phyloP scores from a whole-genome alignment of 2,888 invertebrate genomes.

The Standfussiana lucernea region DNA sequence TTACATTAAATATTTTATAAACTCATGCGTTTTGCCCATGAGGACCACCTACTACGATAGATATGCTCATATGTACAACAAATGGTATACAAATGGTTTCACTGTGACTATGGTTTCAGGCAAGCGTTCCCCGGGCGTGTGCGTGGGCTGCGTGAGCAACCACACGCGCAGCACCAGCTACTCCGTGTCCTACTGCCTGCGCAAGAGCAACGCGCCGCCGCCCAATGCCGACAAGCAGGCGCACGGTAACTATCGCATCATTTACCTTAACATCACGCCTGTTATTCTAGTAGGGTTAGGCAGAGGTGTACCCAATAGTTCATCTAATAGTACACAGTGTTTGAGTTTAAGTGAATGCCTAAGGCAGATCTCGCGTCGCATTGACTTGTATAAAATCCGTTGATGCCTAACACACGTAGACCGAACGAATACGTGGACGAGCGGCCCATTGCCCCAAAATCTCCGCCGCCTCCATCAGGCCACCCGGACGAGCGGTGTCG shows the following conservation, averaged over 20 bases:
- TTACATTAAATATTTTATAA: no score
- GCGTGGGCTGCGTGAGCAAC: conserved; percentile 91
- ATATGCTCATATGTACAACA: no score
- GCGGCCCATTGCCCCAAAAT: neutral
- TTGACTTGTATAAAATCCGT: neutral
- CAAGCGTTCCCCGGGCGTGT: conserved; percentile 91
- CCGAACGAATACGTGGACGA: no score
- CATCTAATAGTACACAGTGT: no score
- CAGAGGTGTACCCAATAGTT: neutral
- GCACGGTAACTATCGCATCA: conserved; percentile 71
- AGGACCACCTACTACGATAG: no score
- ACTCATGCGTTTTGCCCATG: no score
- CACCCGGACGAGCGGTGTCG: no score
- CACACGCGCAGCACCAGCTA: conserved; percentile 98
- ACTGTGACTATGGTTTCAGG: conserved; percentile 69
- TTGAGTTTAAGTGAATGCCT: neutral
- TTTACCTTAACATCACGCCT: neutral
- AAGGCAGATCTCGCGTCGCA: neutral
- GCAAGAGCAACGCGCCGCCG: conserved; percentile 92
- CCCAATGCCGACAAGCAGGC: conserved; percentile 78
- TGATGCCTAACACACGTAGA: no score
- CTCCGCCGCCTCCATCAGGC: neutral
- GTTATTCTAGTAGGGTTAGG: neutral
- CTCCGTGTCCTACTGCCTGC: conserved; percentile 96
- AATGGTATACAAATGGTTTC: neutral